Evolutionary conservation across 92 coral and sea anemone species (phyloP), one percentile per base, ranked within the genome.

Genomic region (Pocillopora meandrina): DNA sequence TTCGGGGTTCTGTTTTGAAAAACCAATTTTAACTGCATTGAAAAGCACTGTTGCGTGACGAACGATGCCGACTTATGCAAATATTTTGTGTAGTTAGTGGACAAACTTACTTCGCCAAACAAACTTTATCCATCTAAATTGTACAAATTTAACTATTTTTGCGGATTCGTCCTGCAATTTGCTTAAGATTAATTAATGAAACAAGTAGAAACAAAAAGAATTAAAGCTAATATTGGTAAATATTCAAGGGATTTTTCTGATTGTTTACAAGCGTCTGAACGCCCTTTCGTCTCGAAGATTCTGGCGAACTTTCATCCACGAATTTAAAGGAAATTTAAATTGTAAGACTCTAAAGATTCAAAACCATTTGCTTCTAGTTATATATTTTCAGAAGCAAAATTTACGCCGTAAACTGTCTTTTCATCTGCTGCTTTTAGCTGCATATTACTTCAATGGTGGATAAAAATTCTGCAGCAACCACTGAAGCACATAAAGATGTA

Each of bases 231-330:
- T 49, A 15, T 14, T 36, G 47, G 0, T n/a, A 12, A 5, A 2
- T 10, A 13, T 14, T 60, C 2, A 14, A 57, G 31, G 59, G 60
- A 61, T 59, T 59, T 63, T 80, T 36, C 33, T 23, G 57, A 67
- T 33, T 49, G 35, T 47, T 23, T 56, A 11, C 19, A 21, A 12
- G 12, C 12, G 26, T 18, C 34, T 69, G 74, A 58, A 71, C 85
- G 85, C 85, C 85, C 85, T 81, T 81, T 70, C 31, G 42, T 71
- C 60, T 59, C 47, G 85, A 81, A 81, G 6, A 20, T 81, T 81
- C 85, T 57, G 42, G 59, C n/a, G 49, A 35, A 59, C 7, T 55
- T 55, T 66, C 20, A 35, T 59, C 19, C 31, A 35, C 3, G 4
- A 35, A 10, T 12, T 19, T 19, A 5, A 19, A 33, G 3, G 71